Conservation (phyloP, 2,888 invertebrate species). For the Leptinotarsa peninsularis region DNA sequence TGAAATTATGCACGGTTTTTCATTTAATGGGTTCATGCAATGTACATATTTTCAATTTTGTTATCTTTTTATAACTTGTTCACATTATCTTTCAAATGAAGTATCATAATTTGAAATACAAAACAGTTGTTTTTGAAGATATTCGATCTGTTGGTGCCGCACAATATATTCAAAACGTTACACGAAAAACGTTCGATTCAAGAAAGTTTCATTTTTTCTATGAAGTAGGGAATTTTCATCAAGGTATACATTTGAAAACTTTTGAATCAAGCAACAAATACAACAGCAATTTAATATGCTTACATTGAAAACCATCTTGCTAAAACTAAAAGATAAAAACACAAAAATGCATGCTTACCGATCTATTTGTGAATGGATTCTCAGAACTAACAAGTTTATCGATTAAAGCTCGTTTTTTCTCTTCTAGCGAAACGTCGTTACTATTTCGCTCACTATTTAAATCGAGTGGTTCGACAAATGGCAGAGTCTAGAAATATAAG, state of each 20-base stretch:
- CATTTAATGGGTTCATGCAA: too few species aligned
- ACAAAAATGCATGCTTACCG: conserved; percentile 61
- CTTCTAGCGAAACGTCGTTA: conserved; percentile 53
- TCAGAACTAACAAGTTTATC: conserved; percentile 58
- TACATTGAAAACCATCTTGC: conserved; percentile 6
- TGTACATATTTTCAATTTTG: too few species aligned
- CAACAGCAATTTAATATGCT: neutral
- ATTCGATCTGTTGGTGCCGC: too few species aligned
- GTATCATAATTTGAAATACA: too few species aligned
- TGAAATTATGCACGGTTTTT: too few species aligned
- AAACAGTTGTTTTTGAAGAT: too few species aligned
- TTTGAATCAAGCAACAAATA: conserved; percentile 5
- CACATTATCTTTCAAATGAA: too few species aligned
- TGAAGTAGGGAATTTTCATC: neutral
- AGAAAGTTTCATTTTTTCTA: neutral
- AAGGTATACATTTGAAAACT: neutral
- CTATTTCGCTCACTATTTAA: conserved; percentile 58
- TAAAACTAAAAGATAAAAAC: conserved; percentile 10
- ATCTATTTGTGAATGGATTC: conserved; percentile 60
- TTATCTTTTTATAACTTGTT: too few species aligned
- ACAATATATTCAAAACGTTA: too few species aligned
- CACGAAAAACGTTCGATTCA: too few species aligned
- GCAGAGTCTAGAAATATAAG: conserved; percentile 58
- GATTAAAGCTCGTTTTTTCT: conserved; percentile 60
- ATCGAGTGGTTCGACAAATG: conserved; percentile 61